Evolutionary conservation across 2,113 vertebrate species (phyloP).

Genomic region (Brachirus orientalis): DNA sequence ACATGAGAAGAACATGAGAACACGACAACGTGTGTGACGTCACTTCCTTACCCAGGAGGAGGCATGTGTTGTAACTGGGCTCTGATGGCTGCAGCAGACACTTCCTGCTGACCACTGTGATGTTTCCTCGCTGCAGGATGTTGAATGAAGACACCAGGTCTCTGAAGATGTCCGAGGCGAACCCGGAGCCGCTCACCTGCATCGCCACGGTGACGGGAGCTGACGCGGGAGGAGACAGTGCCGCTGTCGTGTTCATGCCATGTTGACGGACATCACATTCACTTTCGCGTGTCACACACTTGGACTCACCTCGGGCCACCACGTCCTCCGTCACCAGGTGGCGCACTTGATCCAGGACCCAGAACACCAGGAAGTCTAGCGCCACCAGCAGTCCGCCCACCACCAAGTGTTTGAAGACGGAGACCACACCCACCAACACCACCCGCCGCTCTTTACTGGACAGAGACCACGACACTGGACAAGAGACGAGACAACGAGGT

Average conservation of each 20-base stretch:
- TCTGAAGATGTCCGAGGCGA: slow-evolving; percentile 84
- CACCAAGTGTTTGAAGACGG: slow-evolving; percentile 75
- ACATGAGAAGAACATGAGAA: no score
- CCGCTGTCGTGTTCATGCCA: background rate
- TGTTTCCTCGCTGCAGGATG: slow-evolving; percentile 83
- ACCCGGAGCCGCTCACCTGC: slow-evolving; percentile 84
- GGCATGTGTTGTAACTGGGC: slow-evolving; percentile 70
- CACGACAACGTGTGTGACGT: background rate
- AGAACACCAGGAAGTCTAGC: slow-evolving; percentile 89
- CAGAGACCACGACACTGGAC: slow-evolving; percentile 74
- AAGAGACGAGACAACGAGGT: rapidly evolving
- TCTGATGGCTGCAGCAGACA: slow-evolving; percentile 82
- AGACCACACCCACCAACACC: slow-evolving; percentile 55
- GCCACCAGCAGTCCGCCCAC: slow-evolving; percentile 79
- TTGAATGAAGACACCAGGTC: slow-evolving; percentile 86
- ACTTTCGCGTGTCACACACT: rapidly evolving
- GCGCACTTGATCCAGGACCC: slow-evolving; percentile 88
- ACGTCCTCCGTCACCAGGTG: slow-evolving; percentile 84
- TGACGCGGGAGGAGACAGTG: slow-evolving; percentile 36
- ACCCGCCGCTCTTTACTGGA: slow-evolving; percentile 61
- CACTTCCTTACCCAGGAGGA: slow-evolving; percentile 48
- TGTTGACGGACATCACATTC: background rate
- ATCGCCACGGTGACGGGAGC: slow-evolving; percentile 79
- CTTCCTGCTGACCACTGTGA: slow-evolving; percentile 85
- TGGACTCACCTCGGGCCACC: slow-evolving; percentile 76